These are phyloP conservation scores for Penaeus vannamei DNA, from an alignment of 1,140 invertebrate genomes.

Conservation along the genomic window DNA sequence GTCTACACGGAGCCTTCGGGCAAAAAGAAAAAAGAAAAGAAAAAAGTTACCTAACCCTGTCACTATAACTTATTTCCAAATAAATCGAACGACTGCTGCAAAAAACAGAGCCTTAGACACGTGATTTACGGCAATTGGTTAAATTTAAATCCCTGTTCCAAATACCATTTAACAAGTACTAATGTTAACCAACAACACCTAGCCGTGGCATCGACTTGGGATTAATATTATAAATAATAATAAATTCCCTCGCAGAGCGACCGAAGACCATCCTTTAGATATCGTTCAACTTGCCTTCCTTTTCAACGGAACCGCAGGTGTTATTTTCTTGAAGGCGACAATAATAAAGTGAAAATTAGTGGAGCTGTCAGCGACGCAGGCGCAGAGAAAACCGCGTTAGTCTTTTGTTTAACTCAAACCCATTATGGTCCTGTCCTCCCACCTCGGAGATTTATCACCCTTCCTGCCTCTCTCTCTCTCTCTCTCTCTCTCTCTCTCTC, in stretches of 20 bases:
- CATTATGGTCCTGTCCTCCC: constrained; percentile 64
- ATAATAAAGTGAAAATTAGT: constrained; percentile 66
- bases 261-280: neutral
- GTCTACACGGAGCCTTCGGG: constrained; percentile 38
- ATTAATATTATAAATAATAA: constrained; percentile 54
- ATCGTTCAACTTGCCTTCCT: constrained; percentile 38
- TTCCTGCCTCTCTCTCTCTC: neutral
- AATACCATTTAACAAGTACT: constrained; percentile 52
- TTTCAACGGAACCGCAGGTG: constrained; percentile 42
- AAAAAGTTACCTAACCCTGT: constrained; percentile 59
- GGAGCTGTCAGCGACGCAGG: constrained; percentile 64
- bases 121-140: constrained; percentile 48
- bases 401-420: constrained; percentile 65
- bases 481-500: constrained; percentile 9
- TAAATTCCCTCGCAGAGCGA: neutral
- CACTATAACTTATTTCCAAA: constrained; percentile 63
- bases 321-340: constrained; percentile 61
- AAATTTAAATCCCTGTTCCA: constrained; percentile 45
- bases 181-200: constrained; percentile 49
- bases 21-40: constrained; percentile 37
- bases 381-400: constrained; percentile 55
- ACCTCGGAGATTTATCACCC: constrained; percentile 39
- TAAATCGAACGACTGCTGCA: constrained; percentile 44
- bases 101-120: constrained; percentile 4
- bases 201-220: neutral